phyloP scores from a whole-genome alignment of 2,113 vertebrate genomes.

The Sprattus sprattus region DNA sequence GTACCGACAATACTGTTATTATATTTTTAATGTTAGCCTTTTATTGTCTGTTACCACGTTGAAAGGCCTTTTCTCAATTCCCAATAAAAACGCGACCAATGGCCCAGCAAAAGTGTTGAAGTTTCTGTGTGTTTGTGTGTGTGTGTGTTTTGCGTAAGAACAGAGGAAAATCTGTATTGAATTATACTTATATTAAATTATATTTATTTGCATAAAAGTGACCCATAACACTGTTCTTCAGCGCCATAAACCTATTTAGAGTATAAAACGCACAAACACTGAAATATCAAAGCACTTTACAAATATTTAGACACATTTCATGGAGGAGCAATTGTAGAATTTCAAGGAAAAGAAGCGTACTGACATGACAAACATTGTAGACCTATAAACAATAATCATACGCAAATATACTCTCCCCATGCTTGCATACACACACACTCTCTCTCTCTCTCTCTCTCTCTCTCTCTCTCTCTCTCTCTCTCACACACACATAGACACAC shows the following conservation, averaged over 20 bases:
- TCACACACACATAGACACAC: constrained; percentile 56
- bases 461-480: constrained; percentile 66
- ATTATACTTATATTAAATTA: constrained; percentile 56
- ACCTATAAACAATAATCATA: constrained; percentile 5
- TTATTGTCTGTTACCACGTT: neutral
- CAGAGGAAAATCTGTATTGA: neutral
- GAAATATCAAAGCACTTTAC: constrained; percentile 61
- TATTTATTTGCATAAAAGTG: constrained; percentile 84
- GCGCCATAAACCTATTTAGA: constrained; percentile 67
- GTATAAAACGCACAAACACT: constrained; percentile 60
- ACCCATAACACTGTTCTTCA: constrained; percentile 75
- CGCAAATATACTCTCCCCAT: neutral
- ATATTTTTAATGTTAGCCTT: neutral
- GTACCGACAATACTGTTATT: too few relatives aligned
- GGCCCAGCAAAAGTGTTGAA: too few relatives aligned
- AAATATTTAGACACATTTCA: constrained; percentile 88
- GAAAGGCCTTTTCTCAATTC: neutral
- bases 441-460: neutral
- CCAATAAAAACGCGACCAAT: neutral
- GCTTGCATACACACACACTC: neutral
- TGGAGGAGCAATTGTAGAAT: constrained; percentile 62
- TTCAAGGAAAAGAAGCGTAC: neutral
- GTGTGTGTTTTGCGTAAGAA: neutral
- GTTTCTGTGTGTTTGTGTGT: neutral
- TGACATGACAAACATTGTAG: constrained; percentile 13